Evolutionary conservation across 2,797 vertebrate species (phyloP), one percentile per base, ranked within the genome.

Genomic region (Cetoscarus ocellatus): DNA sequence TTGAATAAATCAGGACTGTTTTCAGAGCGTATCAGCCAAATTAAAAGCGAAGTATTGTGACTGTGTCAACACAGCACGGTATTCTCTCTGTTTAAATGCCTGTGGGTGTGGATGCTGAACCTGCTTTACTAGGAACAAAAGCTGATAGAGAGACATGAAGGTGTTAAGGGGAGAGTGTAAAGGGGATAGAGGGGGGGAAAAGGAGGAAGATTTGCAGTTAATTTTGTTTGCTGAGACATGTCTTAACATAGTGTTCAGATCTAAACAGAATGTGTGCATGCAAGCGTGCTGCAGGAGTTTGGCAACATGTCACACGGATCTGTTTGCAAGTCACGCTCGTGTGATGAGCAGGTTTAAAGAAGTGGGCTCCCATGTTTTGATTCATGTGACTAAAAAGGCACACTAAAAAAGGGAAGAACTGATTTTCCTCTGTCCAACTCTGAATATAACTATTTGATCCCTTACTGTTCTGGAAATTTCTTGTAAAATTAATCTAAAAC

Each of bases 71-170:
- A 51, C 12, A 40, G 35, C 43, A 18, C 6, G 51, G 56, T 54
- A 49, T 72, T 70, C 72, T 60, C 42, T 80, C 52, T 77, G 43
- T 79, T 86, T 43, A 78, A 10, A 43, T 1, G 1, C 9, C 45
- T 5, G 18, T 70, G 76, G 83, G 86, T 75, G 86, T 88, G 88
- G 77, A 76, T 42, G 36, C 57, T 57, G 13, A 88, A 83, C 74
- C 76, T 77, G 75, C 49, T 77, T 67, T 63, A 64, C 34, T 4
- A 62, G 40, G 19, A 86, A 86, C 71, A 80, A 79, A 86, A 67
- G n/a, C 7, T 39, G 38, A 39, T 10, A 27, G 53, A 55, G 27
- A 67, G 19, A 75, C 36, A 57, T 72, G 17, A 18, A 55, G 57
- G 54, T 59, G 55, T 18, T 59, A 17, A n/a, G 13, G 56, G n/a